Base-by-base conservation (phyloP, 2,888 invertebrate species). In the Sesia apiformis region DNA sequence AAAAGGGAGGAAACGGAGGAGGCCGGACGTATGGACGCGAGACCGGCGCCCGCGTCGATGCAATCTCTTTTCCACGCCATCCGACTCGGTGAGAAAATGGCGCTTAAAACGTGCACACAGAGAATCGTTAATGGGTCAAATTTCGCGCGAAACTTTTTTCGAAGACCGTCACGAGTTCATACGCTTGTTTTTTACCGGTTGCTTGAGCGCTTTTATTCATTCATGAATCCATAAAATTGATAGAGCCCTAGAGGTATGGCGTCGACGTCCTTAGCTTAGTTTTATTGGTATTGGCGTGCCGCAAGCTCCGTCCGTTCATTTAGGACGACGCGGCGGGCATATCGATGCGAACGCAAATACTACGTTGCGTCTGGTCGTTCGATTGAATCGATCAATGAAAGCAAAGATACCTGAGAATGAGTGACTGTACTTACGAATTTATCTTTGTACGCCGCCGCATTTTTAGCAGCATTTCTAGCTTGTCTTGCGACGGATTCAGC, bases 231-330 rank as follows among this genome's bases (percentile, higher is more conserved):
- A 79, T 78, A 76, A 76, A 78, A 79, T 81, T 77, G 67, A 72
- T 68, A 60, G 64, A 64, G 69, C 67, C 63, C 66, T 67, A 66
- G 69, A 70, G 74, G 70, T 69, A 74, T 72, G 73, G 73, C 69
- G 65, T 70, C 67, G 76, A 75, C 72, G 76, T 73, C 69, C 63
- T 67, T 58, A 67, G 69, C 72, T 67, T 69, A 73, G 74, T 80
- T 81, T 77, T 83, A 84, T 85, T 81, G 78, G 81, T 81, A 85
- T 84, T 84, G 84, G 78, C 66, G 69, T 69, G 72, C 69, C 70
- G 77, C 78, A 72, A 71, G 73, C 78, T 72, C 69, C 88, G 88
- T 88, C 88, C 87, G 88, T 85, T 86, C 84, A 85, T 87, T 87
- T 84, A 76, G 76, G 60, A 71, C 76, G 76, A 85, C 84, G 87